Percentiles rank a stretch among this genome's conserved stretches.
These are phyloP conservation scores for Phorcus lineatus DNA, from an alignment of 2,888 invertebrate genomes.

Conservation along the genomic window DNA sequence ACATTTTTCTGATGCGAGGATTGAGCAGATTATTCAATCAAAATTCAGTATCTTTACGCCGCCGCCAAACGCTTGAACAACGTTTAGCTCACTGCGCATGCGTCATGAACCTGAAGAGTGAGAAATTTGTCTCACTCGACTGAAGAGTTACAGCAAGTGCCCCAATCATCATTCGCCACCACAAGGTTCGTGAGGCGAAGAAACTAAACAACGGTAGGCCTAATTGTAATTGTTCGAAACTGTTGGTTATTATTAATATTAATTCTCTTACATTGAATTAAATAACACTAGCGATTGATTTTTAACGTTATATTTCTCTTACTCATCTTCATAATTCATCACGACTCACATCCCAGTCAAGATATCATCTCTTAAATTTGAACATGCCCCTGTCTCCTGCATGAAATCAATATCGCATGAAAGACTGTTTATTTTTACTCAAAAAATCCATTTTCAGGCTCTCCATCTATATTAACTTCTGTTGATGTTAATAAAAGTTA, in stretches of 20 bases:
- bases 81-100: slow-evolving; percentile 12
- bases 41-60: neutral
- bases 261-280: neutral
- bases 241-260: too few relatives aligned
- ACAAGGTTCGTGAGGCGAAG: neutral
- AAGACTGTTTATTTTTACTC: too few relatives aligned
- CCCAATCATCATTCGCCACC: slow-evolving; percentile 1
- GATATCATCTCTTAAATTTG: neutral
- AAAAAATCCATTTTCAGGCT: too few relatives aligned
- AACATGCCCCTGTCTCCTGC: neutral
- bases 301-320: too few relatives aligned
- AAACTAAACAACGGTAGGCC: too few relatives aligned
- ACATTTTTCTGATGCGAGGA: neutral
- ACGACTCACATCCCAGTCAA: neutral
- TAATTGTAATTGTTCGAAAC: too few relatives aligned
- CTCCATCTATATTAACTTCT: too few relatives aligned
- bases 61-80: slow-evolving; percentile 17
- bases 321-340: neutral
- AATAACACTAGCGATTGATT: too few relatives aligned
- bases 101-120: neutral
- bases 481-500: too few relatives aligned
- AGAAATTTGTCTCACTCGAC: neutral
- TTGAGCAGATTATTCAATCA: neutral
- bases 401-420: too few relatives aligned
- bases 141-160: slow-evolving; percentile 10